Percentiles rank a stretch among this genome's conserved stretches.
Conservation (phyloP, 1,140 invertebrate genomes). For the Zaprionus africanus region DNA sequence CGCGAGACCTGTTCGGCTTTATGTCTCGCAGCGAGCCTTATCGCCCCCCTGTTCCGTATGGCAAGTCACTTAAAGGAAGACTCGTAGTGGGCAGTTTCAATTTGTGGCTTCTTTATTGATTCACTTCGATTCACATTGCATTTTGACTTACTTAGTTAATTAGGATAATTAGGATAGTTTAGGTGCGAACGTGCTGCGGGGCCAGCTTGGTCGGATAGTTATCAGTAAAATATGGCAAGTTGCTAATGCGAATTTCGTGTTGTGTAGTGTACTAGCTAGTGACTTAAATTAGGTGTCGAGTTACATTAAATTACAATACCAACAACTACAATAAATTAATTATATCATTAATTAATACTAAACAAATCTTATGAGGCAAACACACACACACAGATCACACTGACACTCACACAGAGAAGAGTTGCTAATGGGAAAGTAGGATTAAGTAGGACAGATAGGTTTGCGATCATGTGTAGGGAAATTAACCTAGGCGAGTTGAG, state of each 20-base stretch:
- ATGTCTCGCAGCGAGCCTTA: neutral
- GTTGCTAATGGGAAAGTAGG: constrained; percentile 17
- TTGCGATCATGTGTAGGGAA: constrained; percentile 31
- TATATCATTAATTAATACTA: constrained; percentile 75
- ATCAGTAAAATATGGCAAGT: constrained; percentile 71
- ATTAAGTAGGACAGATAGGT: constrained; percentile 38
- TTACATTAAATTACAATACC: constrained; percentile 77
- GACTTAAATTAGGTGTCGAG: constrained; percentile 49
- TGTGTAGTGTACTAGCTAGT: constrained; percentile 15
- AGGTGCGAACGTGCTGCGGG: constrained; percentile 53
- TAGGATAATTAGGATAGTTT: constrained; percentile 69
- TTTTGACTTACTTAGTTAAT: constrained; percentile 67
- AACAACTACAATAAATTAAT: constrained; percentile 82
- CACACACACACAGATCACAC: constrained; percentile 28
- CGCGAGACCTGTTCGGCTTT: constrained; percentile 43
- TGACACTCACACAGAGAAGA: constrained; percentile 10
- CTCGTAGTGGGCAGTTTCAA: constrained; percentile 18
- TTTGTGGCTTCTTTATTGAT: constrained; percentile 54
- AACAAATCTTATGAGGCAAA: constrained; percentile 67
- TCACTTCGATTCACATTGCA: constrained; percentile 52
- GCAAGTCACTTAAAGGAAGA: neutral
- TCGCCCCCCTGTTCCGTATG: constrained; percentile 17
- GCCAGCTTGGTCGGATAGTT: constrained; percentile 27
- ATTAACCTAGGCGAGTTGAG: constrained; percentile 31
- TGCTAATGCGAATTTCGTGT: constrained; percentile 66